Percentiles rank a stretch among this genome's conserved stretches.
Conservation (phyloP, 2,797 vertebrate genomes). For the Rousettus madagascariensis region DNA sequence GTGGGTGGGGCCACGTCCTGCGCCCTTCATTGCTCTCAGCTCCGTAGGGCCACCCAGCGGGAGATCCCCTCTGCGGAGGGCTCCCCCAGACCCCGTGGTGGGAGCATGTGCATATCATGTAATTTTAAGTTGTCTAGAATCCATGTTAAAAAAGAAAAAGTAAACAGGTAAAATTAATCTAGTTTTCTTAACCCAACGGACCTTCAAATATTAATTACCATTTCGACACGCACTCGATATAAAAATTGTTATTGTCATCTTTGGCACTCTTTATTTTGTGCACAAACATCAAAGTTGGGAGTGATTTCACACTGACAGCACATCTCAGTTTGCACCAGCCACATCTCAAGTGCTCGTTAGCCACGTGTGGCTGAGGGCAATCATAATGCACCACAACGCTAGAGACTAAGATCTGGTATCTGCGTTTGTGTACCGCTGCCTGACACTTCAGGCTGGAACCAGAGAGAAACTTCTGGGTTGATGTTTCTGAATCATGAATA, state of each 20-base stretch:
- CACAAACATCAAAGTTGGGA: background rate
- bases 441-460: background rate
- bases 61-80: background rate
- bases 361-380: fast-evolving
- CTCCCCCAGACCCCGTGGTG: fast-evolving
- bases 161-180: background rate
- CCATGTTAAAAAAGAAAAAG: background rate
- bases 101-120: background rate
- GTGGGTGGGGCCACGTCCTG: background rate
- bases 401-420: fast-evolving
- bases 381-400: fast-evolving
- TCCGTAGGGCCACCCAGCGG: fast-evolving
- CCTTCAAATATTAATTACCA: background rate
- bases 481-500: background rate
- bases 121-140: background rate
- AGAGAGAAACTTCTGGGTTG: background rate
- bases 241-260: background rate
- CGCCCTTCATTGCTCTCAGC: too few relatives aligned
- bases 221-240: background rate
- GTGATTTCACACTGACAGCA: background rate
- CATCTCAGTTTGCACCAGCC: background rate
- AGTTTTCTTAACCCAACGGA: background rate
- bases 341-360: background rate
- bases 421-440: background rate
- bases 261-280: background rate